A percentile compares a stretch with the other conserved stretches of the same genome.
phyloP scores from a whole-genome alignment of 2,113 vertebrate genomes.

The Notiomystis cincta region DNA sequence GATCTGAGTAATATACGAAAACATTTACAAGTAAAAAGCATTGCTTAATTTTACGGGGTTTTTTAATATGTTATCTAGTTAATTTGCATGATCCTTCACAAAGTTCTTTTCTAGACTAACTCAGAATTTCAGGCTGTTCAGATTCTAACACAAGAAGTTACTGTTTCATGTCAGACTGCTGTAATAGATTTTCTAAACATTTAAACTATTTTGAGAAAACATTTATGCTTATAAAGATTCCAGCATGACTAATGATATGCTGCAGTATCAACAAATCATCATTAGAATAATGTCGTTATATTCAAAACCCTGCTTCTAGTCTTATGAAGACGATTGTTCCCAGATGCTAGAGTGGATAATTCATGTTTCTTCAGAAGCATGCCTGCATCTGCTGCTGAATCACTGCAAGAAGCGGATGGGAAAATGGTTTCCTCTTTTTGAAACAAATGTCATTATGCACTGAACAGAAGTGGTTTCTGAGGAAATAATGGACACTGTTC shows the following conservation, averaged over 20 bases:
- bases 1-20: background rate
- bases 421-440: conserved; percentile 25
- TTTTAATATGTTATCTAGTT: accelerated
- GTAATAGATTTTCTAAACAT: background rate
- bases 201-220: conserved; percentile 27
- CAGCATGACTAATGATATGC: conserved; percentile 16
- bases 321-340: background rate
- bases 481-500: conserved; percentile 24
- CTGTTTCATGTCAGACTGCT: background rate
- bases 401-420: background rate
- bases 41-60: background rate
- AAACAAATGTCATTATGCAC: background rate
- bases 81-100: background rate
- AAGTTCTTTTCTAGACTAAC: background rate
- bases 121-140: background rate
- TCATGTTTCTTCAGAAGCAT: background rate
- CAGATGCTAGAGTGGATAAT: background rate
- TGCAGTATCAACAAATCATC: conserved; percentile 14
- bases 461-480: conserved; percentile 2
- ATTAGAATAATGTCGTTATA: conserved; percentile 27
- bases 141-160: background rate
- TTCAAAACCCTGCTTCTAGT: conserved; percentile 6
- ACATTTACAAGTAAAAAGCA: background rate
- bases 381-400: background rate
- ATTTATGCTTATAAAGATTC: background rate